Base-by-base conservation (phyloP, 2,113 vertebrate genomes). In the Xiphophorus hellerii region DNA sequence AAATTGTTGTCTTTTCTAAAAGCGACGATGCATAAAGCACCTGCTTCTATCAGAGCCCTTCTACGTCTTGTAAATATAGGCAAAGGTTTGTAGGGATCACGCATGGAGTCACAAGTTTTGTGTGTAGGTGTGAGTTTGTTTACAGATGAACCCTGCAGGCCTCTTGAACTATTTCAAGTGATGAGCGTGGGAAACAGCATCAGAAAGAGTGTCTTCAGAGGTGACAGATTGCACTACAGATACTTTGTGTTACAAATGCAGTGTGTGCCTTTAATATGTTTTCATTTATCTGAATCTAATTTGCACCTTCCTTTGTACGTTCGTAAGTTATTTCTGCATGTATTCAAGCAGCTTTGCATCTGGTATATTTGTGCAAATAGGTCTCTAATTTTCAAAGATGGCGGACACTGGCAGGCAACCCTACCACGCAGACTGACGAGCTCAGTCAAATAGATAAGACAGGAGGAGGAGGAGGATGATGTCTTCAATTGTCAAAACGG, bases 121-220 rank as follows among this genome's bases (percentile, higher is more conserved):
- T 25, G 58, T 66, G 58, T 61, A 37, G 68, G 37, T 27, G 58
- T 82, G 69, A 39, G 33, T 65, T 42, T 76, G 66, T 22, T 58
- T 63, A 71, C 35, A 42, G 42, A 82, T 74, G 39, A 84, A 78
- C 80, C 71, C 71, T 35, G 64, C 74, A 76, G 25, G 83, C 82
- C 44, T 86, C 54, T 74, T 78, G 66, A 80, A 84, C 87, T 90
- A 92, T 94, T 92, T 92, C 81, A 81, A 93, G 91, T 73, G 7
- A 62, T 69, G 85, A 92, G 92, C 87, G 89, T 94, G 94, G 85
- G 94, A 94, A 94, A 90, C 82, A 7, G 78, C 78, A 80, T 89
- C 71, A 87, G n/a, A 81, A 68, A 65, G 77, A 29, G 68, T 82
- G 51, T 74, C 73, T 84, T 89, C 78, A 86, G 65, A 86, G 83